Base-by-base conservation (phyloP, 1,140 invertebrate species). In the Musca domestica region DNA sequence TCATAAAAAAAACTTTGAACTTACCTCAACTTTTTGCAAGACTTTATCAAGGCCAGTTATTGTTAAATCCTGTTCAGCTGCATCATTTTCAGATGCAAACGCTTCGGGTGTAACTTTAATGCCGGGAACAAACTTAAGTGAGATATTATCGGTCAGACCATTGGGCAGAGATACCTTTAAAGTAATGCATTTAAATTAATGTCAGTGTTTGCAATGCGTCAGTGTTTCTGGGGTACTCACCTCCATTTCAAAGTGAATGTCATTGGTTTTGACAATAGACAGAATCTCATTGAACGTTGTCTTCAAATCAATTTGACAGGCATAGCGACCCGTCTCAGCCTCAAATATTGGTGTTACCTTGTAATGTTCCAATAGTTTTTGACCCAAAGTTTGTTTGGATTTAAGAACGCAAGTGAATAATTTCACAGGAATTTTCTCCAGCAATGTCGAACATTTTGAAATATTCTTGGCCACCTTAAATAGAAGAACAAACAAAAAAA, bases 31-130 rank as follows among this genome's bases (percentile, higher is more conserved):
- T 64, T 75, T 79, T 64, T 77, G 74, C n/a, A 82, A 63, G 23
- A 78, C 73, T 69, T 76, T 80, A 54, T 81, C 80, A 61, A 82
- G 67, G 41, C 80, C 80, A 64, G 73, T 80, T 63, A 82, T 71
- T 41, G 75, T 74, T 61, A 82, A 61, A 51, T 78, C 78, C 64
- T 80, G 78, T 19, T 80, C 64, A 41, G 74, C 71, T n/a, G 78
- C 52, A 56, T 80, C 72, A 25, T 63, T 70, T 14, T 77, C 48
- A 3, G 71, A 69, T 41, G 81, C 19, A 10, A 61, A n/a, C 15
- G 69, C 54, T 20, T 74, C 71, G 25, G 76, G 71, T 23, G 65
- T 70, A 14, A 78, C 76, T 67, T 76, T 78, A 68, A 82, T 71
- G 23, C 77, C 80, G 3, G 80, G 80, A 47, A 79, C 74, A 48